Percentiles rank a stretch among this genome's conserved stretches.
These are phyloP conservation scores for Crotalus tigris DNA, from an alignment of 2,113 vertebrate genomes.

Conservation along the genomic window DNA sequence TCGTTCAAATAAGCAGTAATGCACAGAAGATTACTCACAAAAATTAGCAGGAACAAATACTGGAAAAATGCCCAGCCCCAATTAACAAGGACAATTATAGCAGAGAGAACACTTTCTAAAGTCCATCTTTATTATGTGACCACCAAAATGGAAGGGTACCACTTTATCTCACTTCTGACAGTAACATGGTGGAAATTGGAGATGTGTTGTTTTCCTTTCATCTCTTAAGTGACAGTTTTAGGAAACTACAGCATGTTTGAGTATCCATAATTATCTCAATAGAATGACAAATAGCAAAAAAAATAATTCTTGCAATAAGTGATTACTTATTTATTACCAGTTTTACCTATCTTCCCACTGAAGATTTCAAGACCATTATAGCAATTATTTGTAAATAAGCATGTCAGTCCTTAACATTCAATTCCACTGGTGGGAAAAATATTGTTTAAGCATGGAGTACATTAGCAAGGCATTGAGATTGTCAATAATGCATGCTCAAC, in stretches of 20 bases:
- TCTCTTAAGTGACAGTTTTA: constrained; percentile 8
- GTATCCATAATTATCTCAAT: constrained; percentile 19
- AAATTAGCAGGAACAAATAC: not conserved
- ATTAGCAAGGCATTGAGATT: constrained; percentile 65
- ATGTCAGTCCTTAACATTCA: constrained; percentile 54
- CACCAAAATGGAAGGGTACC: not conserved
- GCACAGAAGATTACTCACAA: not conserved
- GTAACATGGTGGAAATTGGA: not conserved
- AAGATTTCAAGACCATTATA: constrained; percentile 34
- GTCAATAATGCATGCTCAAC: constrained; percentile 71
- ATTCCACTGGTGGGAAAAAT: constrained; percentile 55
- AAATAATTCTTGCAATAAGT: constrained; percentile 19
- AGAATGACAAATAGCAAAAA: not conserved
- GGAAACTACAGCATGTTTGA: constrained; percentile 30
- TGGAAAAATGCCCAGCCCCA: not conserved
- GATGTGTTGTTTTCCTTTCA: not conserved
- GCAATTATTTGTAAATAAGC: constrained; percentile 57
- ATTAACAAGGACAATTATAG: not conserved
- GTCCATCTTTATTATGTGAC: not conserved
- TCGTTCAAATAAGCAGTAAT: not conserved
- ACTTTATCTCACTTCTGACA: not conserved
- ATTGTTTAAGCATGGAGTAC: constrained; percentile 57
- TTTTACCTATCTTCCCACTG: constrained; percentile 17
- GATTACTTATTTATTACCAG: constrained; percentile 46
- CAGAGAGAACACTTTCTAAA: not conserved